Conservation (phyloP, 2,888 invertebrate genomes). For the Melinopterus prodromus region DNA sequence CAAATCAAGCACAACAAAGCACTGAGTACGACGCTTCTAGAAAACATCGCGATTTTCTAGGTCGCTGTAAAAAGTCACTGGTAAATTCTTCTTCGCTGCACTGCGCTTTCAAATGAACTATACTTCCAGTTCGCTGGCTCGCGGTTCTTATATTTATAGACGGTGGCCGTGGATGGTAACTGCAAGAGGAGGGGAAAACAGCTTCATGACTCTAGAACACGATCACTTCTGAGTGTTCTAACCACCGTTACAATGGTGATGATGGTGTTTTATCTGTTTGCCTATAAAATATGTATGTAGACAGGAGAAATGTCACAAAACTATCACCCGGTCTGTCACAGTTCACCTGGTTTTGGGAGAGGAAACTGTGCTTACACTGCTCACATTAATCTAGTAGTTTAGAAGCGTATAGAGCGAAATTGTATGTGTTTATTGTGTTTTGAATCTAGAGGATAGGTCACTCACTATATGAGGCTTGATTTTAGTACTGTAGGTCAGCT, state of each 20-base stretch:
- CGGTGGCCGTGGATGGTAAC: background rate
- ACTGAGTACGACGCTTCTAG: constrained; percentile 43
- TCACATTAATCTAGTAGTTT: no score
- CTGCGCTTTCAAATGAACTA: background rate
- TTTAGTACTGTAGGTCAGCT: no score
- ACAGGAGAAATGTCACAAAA: no score
- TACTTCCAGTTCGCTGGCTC: background rate
- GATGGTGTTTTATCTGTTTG: background rate
- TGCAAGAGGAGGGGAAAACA: background rate
- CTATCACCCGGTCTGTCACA: no score
- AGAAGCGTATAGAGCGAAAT: no score
- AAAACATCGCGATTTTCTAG: constrained; percentile 41
- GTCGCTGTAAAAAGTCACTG: background rate
- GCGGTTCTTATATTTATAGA: background rate
- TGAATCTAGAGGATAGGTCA: no score
- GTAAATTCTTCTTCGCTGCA: background rate
- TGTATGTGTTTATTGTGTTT: no score
- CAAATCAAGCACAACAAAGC: constrained; percentile 42
- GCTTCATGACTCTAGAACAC: background rate
- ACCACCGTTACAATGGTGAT: background rate
- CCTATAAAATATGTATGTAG: background rate
- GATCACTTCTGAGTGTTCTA: background rate
- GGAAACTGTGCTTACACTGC: no score
- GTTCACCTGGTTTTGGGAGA: no score
- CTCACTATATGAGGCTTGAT: no score